phyloP scores from a whole-genome alignment of 2,888 invertebrate species.

The Stenoptilia bipunctidactyla region DNA sequence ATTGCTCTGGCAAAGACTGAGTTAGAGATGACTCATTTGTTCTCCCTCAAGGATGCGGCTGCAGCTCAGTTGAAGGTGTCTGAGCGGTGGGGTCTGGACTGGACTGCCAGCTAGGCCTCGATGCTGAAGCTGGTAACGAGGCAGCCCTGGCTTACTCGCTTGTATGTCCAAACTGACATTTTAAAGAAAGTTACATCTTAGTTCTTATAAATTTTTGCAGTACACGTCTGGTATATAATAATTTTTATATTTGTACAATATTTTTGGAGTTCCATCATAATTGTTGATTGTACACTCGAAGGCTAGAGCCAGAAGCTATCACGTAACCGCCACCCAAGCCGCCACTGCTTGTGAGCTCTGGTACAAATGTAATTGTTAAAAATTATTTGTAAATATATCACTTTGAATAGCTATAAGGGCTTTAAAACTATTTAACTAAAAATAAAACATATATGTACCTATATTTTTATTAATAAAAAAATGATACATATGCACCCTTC shows the following conservation, averaged over 20 bases:
- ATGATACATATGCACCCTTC: background rate
- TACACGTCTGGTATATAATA: conserved; percentile 12
- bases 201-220: conserved; percentile 17
- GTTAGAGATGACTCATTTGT: conserved; percentile 91
- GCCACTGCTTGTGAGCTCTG: background rate
- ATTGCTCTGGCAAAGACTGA: conserved; percentile 87
- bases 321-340: too few species aligned
- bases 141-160: conserved; percentile 11
- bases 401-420: too few species aligned
- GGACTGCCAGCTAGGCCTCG: conserved; percentile 56
- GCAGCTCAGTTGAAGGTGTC: conserved; percentile 88
- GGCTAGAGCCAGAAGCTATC: too few species aligned
- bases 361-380: conserved; percentile 3
- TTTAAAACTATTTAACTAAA: too few species aligned
- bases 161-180: conserved; percentile 28
- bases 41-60: conserved; percentile 90
- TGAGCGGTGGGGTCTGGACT: conserved; percentile 78
- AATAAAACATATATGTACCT: too few species aligned
- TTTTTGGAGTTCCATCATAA: too few species aligned
- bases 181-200: conserved; percentile 19
- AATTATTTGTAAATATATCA: background rate
- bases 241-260: conserved; percentile 5
- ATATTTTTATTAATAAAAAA: too few species aligned
- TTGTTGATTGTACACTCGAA: too few species aligned
- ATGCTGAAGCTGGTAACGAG: background rate